phyloP scores from a whole-genome alignment of 2,888 invertebrate genomes.

The Creontiades dilutus region DNA sequence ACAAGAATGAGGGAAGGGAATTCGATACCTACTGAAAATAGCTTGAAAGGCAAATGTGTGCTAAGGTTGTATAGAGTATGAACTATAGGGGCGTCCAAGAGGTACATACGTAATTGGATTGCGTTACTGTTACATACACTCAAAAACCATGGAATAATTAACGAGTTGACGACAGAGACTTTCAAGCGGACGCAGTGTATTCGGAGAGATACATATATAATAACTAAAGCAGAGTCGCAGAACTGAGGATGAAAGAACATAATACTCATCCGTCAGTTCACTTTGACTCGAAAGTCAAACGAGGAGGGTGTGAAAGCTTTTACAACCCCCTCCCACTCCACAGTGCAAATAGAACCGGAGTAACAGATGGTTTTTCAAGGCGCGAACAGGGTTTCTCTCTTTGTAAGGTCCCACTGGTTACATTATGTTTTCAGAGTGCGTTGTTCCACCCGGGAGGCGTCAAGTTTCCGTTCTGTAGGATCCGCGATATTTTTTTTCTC shows the following conservation, averaged over 20 bases:
- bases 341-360: neutral
- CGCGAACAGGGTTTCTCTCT: constrained; percentile 29
- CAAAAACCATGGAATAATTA: no score
- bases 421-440: constrained; percentile 28
- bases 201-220: no score
- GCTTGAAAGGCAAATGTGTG: no score
- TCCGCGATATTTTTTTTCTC: neutral
- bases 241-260: neutral
- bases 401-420: constrained; percentile 15
- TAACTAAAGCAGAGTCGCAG: neutral
- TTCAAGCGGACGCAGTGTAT: no score
- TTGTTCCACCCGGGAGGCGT: neutral
- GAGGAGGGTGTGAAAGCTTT: constrained; percentile 12
- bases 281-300: neutral
- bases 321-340: neutral
- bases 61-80: no score
- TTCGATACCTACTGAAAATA: no score
- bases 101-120: no score
- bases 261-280: neutral
- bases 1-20: no score
- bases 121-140: no score
- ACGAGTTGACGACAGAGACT: no score
- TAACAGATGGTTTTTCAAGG: constrained; percentile 7
- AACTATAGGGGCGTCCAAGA: no score
- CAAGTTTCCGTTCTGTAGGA: neutral